Evolutionary conservation across 2,888 invertebrate genomes (phyloP).

Genomic region (Lagria hirta): DNA sequence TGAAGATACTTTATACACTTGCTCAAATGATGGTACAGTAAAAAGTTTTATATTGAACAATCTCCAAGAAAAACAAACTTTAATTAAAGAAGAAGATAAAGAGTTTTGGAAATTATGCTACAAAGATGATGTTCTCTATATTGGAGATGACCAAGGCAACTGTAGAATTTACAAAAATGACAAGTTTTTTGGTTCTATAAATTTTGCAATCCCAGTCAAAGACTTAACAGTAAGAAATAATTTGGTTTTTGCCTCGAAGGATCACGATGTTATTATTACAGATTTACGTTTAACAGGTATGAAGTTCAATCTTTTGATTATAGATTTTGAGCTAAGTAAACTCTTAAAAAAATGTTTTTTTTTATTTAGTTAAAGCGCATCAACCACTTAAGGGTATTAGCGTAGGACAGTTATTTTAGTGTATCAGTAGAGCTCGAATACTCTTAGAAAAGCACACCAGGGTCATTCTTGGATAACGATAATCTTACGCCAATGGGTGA

Average conservation of each 20-base stretch:
- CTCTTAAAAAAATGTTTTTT: conserved; percentile 6
- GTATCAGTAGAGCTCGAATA: too few species aligned
- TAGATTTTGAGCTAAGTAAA: conserved; percentile 6
- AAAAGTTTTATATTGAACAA: conserved; percentile 60
- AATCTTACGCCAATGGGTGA: too few species aligned
- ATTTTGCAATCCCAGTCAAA: conserved; percentile 62
- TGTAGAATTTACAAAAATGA: conserved; percentile 61
- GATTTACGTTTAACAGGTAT: conserved; percentile 59
- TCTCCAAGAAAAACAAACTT: conserved; percentile 45
- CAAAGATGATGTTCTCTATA: conserved; percentile 54
- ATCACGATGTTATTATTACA: conserved; percentile 63
- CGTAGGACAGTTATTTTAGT: too few species aligned
- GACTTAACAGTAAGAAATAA: conserved; percentile 60
- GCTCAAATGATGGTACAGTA: conserved; percentile 66
- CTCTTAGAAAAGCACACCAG: too few species aligned
- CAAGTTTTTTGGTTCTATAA: conserved; percentile 53
- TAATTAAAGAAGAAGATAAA: conserved; percentile 49
- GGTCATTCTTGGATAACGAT: too few species aligned
- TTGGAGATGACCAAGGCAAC: conserved; percentile 65
- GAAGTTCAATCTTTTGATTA: conserved; percentile 5
- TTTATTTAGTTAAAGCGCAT: too few species aligned
- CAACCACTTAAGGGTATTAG: too few species aligned
- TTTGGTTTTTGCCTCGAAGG: conserved; percentile 62
- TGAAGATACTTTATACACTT: conserved; percentile 60
- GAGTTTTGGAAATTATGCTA: conserved; percentile 54